Evolutionary conservation across 2,888 invertebrate species (phyloP).

Genomic region (Ophion obscuratus): DNA sequence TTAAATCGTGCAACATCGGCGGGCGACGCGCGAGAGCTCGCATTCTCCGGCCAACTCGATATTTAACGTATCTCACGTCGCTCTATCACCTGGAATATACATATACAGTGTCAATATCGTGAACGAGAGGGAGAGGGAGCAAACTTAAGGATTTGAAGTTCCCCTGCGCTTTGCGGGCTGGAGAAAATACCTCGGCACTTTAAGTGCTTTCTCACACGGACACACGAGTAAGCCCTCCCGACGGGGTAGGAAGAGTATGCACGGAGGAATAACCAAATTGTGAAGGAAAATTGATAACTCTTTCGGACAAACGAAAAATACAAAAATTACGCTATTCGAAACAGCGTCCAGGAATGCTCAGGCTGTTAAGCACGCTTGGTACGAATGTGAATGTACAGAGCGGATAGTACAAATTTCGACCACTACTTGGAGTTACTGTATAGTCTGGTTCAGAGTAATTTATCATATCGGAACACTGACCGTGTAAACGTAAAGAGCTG

Average conservation of each 20-base stretch:
- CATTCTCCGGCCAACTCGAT: slow-evolving; percentile 74
- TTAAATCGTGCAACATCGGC: slow-evolving; percentile 65
- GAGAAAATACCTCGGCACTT: slow-evolving; percentile 59
- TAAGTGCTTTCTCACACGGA: slow-evolving; percentile 52
- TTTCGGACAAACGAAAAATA: background rate
- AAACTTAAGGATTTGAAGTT: slow-evolving; percentile 17
- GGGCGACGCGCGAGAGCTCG: slow-evolving; percentile 43
- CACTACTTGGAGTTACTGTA: no score
- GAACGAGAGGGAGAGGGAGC: slow-evolving; percentile 21
- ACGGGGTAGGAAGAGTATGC: background rate
- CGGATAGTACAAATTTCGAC: no score
- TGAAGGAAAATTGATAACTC: slow-evolving; percentile 35
- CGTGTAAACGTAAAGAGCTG: no score
- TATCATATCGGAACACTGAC: no score
- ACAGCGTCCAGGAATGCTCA: no score
- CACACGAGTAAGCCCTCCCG: slow-evolving; percentile 12
- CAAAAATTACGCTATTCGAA: background rate
- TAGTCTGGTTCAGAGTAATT: no score
- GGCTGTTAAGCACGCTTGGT: no score
- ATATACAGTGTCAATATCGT: slow-evolving; percentile 38
- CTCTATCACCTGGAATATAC: slow-evolving; percentile 80
- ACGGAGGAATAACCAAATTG: slow-evolving; percentile 17
- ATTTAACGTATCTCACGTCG: slow-evolving; percentile 79
- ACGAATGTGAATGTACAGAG: no score
- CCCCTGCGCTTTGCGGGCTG: slow-evolving; percentile 18